These are phyloP conservation scores for Andrena chrysosceles DNA, from an alignment of 2,888 invertebrate species.

Conservation along the genomic window DNA sequence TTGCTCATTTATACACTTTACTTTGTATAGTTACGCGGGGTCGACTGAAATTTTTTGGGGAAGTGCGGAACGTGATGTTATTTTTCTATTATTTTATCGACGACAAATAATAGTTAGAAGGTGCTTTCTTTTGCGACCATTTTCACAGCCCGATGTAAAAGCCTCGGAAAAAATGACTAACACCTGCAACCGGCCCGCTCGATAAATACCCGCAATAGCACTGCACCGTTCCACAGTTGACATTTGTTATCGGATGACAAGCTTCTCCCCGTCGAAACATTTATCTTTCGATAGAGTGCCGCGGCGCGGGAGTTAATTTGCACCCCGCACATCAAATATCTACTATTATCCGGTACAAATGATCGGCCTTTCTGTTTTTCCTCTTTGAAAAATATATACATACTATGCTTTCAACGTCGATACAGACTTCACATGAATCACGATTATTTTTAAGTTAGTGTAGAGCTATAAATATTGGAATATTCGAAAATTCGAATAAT, in stretches of 20 bases:
- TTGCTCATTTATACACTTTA: background rate
- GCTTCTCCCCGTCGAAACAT: constrained; percentile 68
- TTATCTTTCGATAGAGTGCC: constrained; percentile 64
- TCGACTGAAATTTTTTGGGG: background rate
- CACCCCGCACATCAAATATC: constrained; percentile 50
- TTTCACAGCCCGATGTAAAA: constrained; percentile 33
- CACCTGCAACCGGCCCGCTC: constrained; percentile 37
- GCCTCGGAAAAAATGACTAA: constrained; percentile 42
- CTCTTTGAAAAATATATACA: background rate
- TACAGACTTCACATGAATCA: background rate
- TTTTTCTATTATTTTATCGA: background rate
- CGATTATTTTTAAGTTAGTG: background rate
- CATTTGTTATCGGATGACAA: constrained; percentile 74
- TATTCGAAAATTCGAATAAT: no score
- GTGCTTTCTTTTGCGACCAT: constrained; percentile 25
- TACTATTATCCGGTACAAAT: constrained; percentile 51
- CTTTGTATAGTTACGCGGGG: background rate
- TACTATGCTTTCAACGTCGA: background rate
- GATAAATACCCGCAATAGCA: constrained; percentile 54
- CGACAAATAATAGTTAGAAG: constrained; percentile 13
- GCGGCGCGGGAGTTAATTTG: constrained; percentile 62
- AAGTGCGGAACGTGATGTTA: background rate
- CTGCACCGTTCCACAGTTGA: constrained; percentile 55
- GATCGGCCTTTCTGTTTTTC: constrained; percentile 44
- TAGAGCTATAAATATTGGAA: background rate